Conservation (phyloP, 2,888 invertebrate genomes). For the Branchipolynoe longqiensis region DNA sequence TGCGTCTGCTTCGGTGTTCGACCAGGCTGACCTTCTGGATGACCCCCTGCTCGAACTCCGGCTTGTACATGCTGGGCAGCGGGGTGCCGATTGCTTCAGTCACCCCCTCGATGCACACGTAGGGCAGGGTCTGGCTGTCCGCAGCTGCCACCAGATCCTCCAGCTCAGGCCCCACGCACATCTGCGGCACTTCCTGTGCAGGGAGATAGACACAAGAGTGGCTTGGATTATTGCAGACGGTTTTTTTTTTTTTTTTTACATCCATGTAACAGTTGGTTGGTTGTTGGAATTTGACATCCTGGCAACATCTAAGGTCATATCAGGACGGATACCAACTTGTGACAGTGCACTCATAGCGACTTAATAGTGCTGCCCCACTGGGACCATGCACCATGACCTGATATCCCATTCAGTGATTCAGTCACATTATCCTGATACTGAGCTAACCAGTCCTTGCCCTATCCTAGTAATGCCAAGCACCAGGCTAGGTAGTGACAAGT, state of each 20-base stretch:
- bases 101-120: conserved; percentile 62
- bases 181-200: conserved; percentile 32
- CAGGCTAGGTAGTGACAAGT: no score
- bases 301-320: no score
- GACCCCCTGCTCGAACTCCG: conserved; percentile 60
- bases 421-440: no score
- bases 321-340: no score
- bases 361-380: no score
- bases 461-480: no score
- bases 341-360: no score
- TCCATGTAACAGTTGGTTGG: no score
- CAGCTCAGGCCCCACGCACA: conserved; percentile 58
- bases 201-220: background rate
- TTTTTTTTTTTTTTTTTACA: background rate
- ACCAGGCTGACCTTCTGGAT: conserved; percentile 60
- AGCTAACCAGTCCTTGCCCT: no score
- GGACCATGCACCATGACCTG: no score
- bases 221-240: background rate
- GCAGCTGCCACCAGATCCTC: conserved; percentile 47
- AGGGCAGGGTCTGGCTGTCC: conserved; percentile 58
- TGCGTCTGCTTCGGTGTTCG: conserved; percentile 65
- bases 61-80: conserved; percentile 59
- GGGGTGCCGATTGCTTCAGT: conserved; percentile 54
- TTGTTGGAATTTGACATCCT: no score
- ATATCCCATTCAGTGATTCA: no score